These are phyloP conservation scores for Temnothorax longispinosus DNA, from an alignment of 1,140 invertebrate genomes.

Conservation along the genomic window DNA sequence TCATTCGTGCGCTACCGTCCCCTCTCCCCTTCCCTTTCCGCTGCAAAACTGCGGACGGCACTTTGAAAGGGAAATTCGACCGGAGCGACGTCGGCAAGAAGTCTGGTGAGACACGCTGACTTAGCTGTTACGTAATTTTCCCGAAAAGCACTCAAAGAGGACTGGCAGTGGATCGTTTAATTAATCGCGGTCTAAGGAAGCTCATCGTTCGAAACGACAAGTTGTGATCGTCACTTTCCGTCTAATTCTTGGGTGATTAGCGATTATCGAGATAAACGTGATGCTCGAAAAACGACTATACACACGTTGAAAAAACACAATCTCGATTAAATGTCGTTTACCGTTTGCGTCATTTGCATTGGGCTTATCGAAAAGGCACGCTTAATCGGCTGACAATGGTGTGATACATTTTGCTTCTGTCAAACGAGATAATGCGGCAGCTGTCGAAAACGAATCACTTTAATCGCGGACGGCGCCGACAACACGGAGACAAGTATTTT, in stretches of 20 bases:
- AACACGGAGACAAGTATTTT: slow-evolving; percentile 30
- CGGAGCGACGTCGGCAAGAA: background rate
- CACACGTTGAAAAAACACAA: background rate
- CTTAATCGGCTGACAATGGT: slow-evolving; percentile 35
- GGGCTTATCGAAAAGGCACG: slow-evolving; percentile 43
- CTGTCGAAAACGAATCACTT: slow-evolving; percentile 43
- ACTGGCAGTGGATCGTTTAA: slow-evolving; percentile 29
- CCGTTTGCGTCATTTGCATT: slow-evolving; percentile 17
- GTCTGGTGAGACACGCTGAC: slow-evolving; percentile 9
- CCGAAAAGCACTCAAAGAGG: slow-evolving; percentile 7
- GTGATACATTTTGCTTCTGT: slow-evolving; percentile 42
- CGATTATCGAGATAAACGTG: background rate
- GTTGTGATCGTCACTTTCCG: background rate
- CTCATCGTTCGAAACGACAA: background rate
- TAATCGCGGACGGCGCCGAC: slow-evolving; percentile 27
- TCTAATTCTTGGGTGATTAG: background rate
- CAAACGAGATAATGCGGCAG: slow-evolving; percentile 46
- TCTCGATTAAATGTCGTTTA: slow-evolving; percentile 15
- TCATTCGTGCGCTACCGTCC: slow-evolving; percentile 16
- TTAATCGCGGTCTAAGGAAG: slow-evolving; percentile 20
- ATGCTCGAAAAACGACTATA: background rate
- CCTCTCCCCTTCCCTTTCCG: background rate
- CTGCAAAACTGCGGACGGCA: slow-evolving; percentile 11
- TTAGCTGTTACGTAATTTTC: slow-evolving; percentile 44
- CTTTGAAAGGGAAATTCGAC: slow-evolving; percentile 54